Evolutionary conservation across 2,113 vertebrate species (phyloP), one percentile per base, ranked within the genome.

Genomic region (Scomber japonicus): DNA sequence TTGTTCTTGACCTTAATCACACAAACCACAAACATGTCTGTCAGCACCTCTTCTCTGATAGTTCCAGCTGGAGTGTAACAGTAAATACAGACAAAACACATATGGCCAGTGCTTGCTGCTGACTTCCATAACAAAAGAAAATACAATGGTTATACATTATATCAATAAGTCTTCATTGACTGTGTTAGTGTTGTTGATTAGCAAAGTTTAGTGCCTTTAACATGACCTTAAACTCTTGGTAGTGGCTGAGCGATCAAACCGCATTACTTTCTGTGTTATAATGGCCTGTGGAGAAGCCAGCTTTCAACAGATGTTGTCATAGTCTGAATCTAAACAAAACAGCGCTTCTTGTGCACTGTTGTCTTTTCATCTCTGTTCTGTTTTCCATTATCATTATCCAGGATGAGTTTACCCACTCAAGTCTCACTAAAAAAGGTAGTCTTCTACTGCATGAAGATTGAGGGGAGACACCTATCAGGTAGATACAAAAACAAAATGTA

Each of bases 1-100:
- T 61, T 65, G 65, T 68, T 71, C 49, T 63, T 71, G 56, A 46
- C 19, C 65, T 75, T 44, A 83, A 80, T 85, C 53, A 61, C 4
- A 5, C 50, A 50, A 51, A 78, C 54, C 66, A 72, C 73, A 74
- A 81, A 59, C 31, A 54, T 24, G 21, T 80, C 55, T 70, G 78
- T 80, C 84, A 75, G 40, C 51, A 10, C 65, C 67, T 80, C 11
- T 48, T 81, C 55, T 11, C 35, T 9, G 19, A 54, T 0, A n/a
- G 13, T 40, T 66, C 24, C 59, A 82, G 70, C 62, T 77, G 80
- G 30, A 53, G 64, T 45, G 30, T 9, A 15, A 68, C 4, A 1
- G 19, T 51, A 49, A 72, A 79, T 44, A 66, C n/a, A 67, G 13
- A 35, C 24, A 63, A 71, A 46, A 30, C 27, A 65, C 51, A 73